phyloP scores from a whole-genome alignment of 2,113 vertebrate species.

The Pagrus major region DNA sequence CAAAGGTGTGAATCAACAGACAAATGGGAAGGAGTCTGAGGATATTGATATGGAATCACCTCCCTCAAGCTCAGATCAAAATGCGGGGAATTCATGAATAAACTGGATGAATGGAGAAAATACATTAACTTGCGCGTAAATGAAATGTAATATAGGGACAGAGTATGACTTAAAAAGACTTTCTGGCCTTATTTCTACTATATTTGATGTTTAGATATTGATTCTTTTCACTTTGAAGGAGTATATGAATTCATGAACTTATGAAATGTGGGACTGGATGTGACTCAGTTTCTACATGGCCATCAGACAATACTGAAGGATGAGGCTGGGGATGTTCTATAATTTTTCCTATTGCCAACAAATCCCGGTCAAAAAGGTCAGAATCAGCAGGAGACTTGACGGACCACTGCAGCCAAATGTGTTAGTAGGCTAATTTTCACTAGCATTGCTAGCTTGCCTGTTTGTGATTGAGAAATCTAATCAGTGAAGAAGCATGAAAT shows the following conservation, averaged over 20 bases:
- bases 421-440: not conserved
- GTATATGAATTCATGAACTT: conserved; percentile 32
- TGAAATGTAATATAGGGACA: conserved; percentile 56
- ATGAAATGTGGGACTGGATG: conserved; percentile 26
- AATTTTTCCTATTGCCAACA: conserved; percentile 5
- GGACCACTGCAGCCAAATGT: not conserved
- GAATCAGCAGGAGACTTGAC: not conserved
- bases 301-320: conserved; percentile 35
- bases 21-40: conserved; percentile 60
- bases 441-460: not conserved
- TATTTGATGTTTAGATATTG: conserved; percentile 59
- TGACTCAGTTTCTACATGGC: conserved; percentile 22
- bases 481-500: not conserved
- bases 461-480: not conserved
- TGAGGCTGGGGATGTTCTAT: not conserved
- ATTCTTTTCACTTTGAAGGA: conserved; percentile 64
- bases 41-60: conserved; percentile 69
- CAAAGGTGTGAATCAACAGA: conserved; percentile 46
- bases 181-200: conserved; percentile 74
- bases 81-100: conserved; percentile 52
- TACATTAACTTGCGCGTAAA: conserved; percentile 14
- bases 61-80: conserved; percentile 40
- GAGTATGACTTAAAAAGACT: conserved; percentile 50
- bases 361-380: conserved; percentile 1
- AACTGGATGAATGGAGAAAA: conserved; percentile 8